Evolutionary conservation across 2,113 vertebrate species (phyloP).

Genomic region (Chaetodon auriga): DNA sequence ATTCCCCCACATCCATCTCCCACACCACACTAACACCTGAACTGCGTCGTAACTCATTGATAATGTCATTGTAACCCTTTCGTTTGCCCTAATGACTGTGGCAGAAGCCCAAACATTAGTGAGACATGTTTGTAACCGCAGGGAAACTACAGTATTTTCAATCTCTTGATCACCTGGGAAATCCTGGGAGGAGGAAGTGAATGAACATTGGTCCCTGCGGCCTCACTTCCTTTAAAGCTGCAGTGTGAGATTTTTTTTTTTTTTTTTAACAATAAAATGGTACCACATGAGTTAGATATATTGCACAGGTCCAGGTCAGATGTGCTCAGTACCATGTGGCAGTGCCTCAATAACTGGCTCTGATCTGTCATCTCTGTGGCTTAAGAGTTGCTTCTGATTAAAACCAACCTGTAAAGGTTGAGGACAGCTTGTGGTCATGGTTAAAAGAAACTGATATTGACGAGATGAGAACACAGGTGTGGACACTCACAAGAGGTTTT

Average conservation of each 20-base stretch:
- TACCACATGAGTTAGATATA: neutral
- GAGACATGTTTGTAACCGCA: slow-evolving; percentile 4
- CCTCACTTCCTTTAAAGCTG: slow-evolving; percentile 39
- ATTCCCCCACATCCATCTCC: neutral
- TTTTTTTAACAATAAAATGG: slow-evolving; percentile 22
- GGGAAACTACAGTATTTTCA: slow-evolving; percentile 32
- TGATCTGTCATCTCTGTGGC: neutral
- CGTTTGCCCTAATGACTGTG: slow-evolving; percentile 28
- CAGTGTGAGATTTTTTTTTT: slow-evolving; percentile 13
- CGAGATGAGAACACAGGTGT: too few relatives aligned
- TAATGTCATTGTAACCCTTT: slow-evolving; percentile 32
- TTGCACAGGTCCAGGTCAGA: neutral
- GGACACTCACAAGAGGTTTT: too few relatives aligned
- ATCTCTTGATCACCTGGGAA: slow-evolving; percentile 39
- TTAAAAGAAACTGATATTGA: too few relatives aligned
- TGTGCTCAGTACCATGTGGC: neutral
- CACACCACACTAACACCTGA: neutral
- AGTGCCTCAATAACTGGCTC: neutral
- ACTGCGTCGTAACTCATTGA: slow-evolving; percentile 11
- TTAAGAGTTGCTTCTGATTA: neutral
- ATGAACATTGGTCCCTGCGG: slow-evolving; percentile 21
- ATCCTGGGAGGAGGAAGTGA: slow-evolving; percentile 43
- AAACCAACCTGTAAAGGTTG: too few relatives aligned
- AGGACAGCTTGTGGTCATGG: too few relatives aligned
- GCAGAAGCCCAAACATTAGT: slow-evolving; percentile 39